These are phyloP conservation scores for Numida meleagris DNA, from an alignment of 2,113 vertebrate species.

Conservation along the genomic window DNA sequence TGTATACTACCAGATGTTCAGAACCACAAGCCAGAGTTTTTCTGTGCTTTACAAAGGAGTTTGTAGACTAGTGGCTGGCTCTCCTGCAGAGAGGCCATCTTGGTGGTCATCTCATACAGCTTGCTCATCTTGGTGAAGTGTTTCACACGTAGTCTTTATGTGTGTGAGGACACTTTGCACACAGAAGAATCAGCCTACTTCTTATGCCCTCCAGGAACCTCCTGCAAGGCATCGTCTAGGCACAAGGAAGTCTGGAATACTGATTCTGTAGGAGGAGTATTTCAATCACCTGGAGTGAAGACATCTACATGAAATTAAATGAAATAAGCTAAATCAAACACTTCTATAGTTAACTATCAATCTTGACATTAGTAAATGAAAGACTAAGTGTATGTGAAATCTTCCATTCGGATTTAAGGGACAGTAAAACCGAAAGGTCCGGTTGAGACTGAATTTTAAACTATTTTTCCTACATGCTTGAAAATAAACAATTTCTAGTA, in stretches of 20 bases:
- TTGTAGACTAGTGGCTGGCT: background rate
- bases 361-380: background rate
- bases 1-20: background rate
- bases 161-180: background rate
- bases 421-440: background rate
- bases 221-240: background rate
- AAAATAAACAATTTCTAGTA: background rate
- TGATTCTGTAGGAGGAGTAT: background rate
- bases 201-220: background rate
- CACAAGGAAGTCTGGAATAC: background rate
- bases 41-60: background rate
- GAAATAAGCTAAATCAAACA: background rate
- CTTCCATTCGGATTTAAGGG: background rate
- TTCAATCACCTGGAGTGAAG: background rate
- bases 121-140: background rate
- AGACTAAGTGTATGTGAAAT: background rate
- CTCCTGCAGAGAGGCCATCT: background rate
- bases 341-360: background rate
- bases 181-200: background rate
- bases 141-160: rapidly evolving
- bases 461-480: background rate
- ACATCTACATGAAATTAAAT: background rate
- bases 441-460: background rate
- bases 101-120: background rate
- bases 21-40: background rate